phyloP scores from a whole-genome alignment of 2,888 invertebrate species.

The Enchytraeus crypticus region DNA sequence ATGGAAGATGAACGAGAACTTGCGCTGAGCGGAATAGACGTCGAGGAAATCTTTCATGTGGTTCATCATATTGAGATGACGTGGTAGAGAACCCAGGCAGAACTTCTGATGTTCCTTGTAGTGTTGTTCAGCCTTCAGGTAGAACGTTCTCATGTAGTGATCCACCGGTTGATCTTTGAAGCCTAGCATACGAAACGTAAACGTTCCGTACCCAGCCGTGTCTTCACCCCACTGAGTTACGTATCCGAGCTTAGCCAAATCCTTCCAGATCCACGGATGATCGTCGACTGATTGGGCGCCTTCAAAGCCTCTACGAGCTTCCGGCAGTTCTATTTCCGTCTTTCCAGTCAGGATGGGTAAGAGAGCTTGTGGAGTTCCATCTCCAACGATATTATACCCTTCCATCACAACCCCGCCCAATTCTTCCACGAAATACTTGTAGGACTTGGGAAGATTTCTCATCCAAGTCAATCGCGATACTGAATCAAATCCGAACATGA shows the following conservation, averaged over 20 bases:
- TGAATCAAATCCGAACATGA: conserved; percentile 81
- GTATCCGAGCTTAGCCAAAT: conserved; percentile 55
- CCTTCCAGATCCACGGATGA: conserved; percentile 79
- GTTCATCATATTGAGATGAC: conserved; percentile 54
- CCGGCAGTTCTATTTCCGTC: conserved; percentile 26
- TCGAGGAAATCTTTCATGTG: conserved; percentile 54
- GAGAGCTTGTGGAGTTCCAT: conserved; percentile 29
- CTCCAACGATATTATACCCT: conserved; percentile 31
- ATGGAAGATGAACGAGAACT: conserved; percentile 79
- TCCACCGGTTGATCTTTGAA: conserved; percentile 75
- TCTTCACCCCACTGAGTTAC: conserved; percentile 70
- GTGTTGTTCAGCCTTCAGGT: conserved; percentile 19
- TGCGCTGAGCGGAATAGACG: conserved; percentile 57
- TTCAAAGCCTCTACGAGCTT: conserved; percentile 28
- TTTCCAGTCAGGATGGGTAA: conserved; percentile 30
- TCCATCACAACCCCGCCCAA: conserved; percentile 35
- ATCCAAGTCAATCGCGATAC: conserved; percentile 60
- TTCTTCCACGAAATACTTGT: conserved; percentile 34
- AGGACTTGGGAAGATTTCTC: conserved; percentile 38
- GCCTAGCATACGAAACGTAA: conserved; percentile 80
- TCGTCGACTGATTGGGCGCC: conserved; percentile 61
- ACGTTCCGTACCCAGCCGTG: conserved; percentile 71
- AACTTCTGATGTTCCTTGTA: conserved; percentile 11
- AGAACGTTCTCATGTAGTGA: conserved; percentile 75
- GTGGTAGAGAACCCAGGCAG: conserved; percentile 65